Evolutionary conservation across 2,888 invertebrate species (phyloP).

Genomic region (Erebia ligea): DNA sequence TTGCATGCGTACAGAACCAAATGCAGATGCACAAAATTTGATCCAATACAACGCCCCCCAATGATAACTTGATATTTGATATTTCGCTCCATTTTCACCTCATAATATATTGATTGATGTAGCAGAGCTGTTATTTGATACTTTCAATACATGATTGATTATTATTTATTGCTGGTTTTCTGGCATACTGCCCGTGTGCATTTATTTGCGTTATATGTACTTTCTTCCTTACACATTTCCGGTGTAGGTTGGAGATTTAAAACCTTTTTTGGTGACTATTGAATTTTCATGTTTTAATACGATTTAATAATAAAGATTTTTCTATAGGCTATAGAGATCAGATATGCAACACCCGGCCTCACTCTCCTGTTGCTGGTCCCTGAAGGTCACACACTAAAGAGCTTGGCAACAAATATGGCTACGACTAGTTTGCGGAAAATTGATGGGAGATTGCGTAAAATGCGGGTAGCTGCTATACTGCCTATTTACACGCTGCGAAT

Average conservation of each 20-base stretch:
- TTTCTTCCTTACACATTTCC: too few species aligned
- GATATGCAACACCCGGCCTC: slow-evolving; percentile 64
- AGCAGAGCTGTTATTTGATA: slow-evolving; percentile 6
- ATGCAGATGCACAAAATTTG: slow-evolving; percentile 46
- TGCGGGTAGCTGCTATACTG: slow-evolving; percentile 63
- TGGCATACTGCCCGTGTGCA: background rate
- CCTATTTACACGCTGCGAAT: slow-evolving; percentile 76
- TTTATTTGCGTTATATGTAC: slow-evolving; percentile 49
- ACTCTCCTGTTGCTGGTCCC: slow-evolving; percentile 68
- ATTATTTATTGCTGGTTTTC: background rate
- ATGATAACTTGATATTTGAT: slow-evolving; percentile 46
- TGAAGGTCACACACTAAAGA: slow-evolving; percentile 55
- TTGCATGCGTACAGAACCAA: slow-evolving; percentile 10
- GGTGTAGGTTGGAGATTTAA: background rate
- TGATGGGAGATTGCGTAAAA: slow-evolving; percentile 50
- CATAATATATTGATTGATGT: background rate
- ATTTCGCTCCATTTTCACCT: background rate
- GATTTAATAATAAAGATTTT: too few species aligned
- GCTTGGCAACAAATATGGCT: slow-evolving; percentile 50
- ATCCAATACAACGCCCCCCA: slow-evolving; percentile 65
- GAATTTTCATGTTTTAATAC: background rate
- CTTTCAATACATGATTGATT: background rate
- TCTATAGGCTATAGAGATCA: slow-evolving; percentile 71
- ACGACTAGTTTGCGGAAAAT: slow-evolving; percentile 51
- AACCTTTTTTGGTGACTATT: too few species aligned